Percentiles rank a stretch among this genome's conserved stretches.
phyloP scores from a whole-genome alignment of 2,797 vertebrate genomes.

The Spinus pinus region DNA sequence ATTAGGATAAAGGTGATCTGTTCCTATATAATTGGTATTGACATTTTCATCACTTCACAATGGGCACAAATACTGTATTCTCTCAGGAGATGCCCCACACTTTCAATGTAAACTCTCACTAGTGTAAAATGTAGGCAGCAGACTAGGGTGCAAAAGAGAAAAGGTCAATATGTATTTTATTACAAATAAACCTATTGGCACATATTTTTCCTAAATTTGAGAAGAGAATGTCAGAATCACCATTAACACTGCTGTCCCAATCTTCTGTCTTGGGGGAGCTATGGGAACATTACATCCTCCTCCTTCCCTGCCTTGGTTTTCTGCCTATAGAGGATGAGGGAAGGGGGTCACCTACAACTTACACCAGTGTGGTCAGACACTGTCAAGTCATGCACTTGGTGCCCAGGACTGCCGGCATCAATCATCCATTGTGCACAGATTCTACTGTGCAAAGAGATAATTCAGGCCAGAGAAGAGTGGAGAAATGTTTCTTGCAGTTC shows the following conservation, averaged over 20 bases:
- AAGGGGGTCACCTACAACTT: not conserved
- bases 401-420: not conserved
- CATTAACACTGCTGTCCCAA: not conserved
- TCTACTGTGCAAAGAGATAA: not conserved
- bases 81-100: not conserved
- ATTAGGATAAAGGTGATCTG: conserved; percentile 10
- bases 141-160: not conserved
- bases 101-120: not conserved
- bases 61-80: not conserved
- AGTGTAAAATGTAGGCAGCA: not conserved
- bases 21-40: not conserved
- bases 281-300: not conserved
- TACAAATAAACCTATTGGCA: not conserved
- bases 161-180: not conserved
- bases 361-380: not conserved
- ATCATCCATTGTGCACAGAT: not conserved
- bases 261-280: not conserved
- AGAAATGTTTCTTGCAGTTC: not conserved
- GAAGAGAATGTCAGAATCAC: not conserved
- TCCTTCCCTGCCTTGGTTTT: not conserved
- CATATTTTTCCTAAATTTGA: not conserved
- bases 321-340: not conserved
- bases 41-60: not conserved
- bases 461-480: not conserved
- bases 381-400: not conserved